A percentile compares a stretch with the other conserved stretches of the same genome.
These are phyloP conservation scores for Amblyteles armatorius DNA, from an alignment of 2,888 invertebrate genomes.

Conservation along the genomic window DNA sequence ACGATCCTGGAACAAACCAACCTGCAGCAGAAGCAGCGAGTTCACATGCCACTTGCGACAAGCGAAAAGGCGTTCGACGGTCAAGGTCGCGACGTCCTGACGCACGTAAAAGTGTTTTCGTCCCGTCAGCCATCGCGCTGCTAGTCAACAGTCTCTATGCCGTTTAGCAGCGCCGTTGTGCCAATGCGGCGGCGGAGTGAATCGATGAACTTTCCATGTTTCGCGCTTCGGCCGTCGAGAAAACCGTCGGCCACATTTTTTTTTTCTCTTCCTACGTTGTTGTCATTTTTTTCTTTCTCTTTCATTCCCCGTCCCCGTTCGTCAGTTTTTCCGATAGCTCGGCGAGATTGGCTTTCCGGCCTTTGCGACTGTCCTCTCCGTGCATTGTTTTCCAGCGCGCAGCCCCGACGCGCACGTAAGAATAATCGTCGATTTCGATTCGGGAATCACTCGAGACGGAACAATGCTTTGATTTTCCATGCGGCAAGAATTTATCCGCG, in stretches of 20 bases:
- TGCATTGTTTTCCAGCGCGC: neutral
- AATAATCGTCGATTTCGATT: neutral
- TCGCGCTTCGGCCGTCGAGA: constrained; percentile 27
- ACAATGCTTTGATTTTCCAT: constrained; percentile 16
- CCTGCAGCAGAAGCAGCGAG: neutral
- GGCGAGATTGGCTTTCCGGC: constrained; percentile 34
- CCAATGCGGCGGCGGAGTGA: constrained; percentile 40
- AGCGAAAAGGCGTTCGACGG: constrained; percentile 67
- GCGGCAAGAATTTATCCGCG: neutral
- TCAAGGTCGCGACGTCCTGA: constrained; percentile 71
- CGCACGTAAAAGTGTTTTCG: constrained; percentile 69
- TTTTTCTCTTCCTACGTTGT: neutral
- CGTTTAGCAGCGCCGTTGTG: constrained; percentile 12
- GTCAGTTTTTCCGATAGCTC: constrained; percentile 48
- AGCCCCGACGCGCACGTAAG: neutral
- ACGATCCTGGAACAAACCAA: constrained; percentile 49
- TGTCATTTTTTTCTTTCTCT: neutral
- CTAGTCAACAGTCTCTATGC: neutral
- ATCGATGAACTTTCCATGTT: constrained; percentile 77
- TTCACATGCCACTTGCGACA: constrained; percentile 54
- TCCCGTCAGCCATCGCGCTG: constrained; percentile 15
- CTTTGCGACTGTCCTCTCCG: constrained; percentile 10
- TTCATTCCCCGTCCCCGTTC: neutral
- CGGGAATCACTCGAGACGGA: neutral
- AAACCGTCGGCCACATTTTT: constrained; percentile 14